Percentiles rank a stretch among this genome's conserved stretches.
These are phyloP conservation scores for Glossophaga mutica DNA, from an alignment of 2,797 vertebrate species.

Conservation along the genomic window DNA sequence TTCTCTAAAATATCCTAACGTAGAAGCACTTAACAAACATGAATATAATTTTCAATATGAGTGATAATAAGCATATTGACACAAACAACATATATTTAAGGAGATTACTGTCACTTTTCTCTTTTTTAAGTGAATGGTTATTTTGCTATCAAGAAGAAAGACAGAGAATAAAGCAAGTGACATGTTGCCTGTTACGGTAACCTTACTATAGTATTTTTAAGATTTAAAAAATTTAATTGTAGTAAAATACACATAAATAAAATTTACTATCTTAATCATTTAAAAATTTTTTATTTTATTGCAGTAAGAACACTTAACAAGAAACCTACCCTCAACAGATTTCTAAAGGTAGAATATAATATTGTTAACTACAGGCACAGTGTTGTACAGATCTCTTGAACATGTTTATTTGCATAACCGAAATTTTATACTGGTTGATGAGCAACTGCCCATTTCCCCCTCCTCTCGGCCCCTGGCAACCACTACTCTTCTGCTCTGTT, in stretches of 20 bases:
- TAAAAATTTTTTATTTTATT: neutral
- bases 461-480: neutral
- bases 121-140: neutral
- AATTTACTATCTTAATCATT: neutral
- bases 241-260: constrained; percentile 6
- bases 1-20: neutral
- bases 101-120: neutral
- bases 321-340: neutral
- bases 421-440: neutral
- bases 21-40: constrained; percentile 6
- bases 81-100: constrained; percentile 6
- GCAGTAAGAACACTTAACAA: neutral
- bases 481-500: neutral
- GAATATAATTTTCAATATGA: constrained; percentile 32
- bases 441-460: neutral
- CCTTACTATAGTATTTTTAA: neutral
- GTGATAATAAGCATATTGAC: neutral
- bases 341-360: neutral
- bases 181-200: neutral
- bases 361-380: neutral
- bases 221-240: neutral
- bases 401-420: neutral
- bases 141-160: neutral
- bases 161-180: neutral
- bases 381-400: neutral